Evolutionary conservation across 2,113 vertebrate species (phyloP), one percentile per base, ranked within the genome.

Genomic region (Chamaetylas fuelleborni): DNA sequence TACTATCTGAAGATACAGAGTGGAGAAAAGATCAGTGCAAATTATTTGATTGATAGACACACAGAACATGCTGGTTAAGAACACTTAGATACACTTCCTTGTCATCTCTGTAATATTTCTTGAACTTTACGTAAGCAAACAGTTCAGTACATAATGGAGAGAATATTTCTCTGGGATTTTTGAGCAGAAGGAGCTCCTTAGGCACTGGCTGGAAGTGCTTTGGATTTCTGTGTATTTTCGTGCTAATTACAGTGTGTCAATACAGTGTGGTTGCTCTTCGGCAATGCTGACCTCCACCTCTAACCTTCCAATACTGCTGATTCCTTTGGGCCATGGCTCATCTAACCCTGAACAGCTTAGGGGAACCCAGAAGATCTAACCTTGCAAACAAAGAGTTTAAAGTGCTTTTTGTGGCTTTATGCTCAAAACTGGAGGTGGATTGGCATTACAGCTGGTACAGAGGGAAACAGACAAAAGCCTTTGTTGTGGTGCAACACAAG

Each of bases 401-500:
- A 36, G 18, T 34, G 43, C 53, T 87, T 81, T 91, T 71, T 64
- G 40, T 73, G 54, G n/a, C 17, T 89, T 91, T 89, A 26, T 83
- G 67, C 57, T 80, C 17, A 38, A 64, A 80, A 77, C 43, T 25
- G 50, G 58, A 89, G 54, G 40, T 2, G 2, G 16, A 25, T 86
- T 86, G 29, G 45, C 51, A 5, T 45, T 71, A 22, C 20, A 86
- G 61, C 38, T n/a, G 14, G 14, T 22, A 25, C 8, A 29, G 50
- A 57, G 60, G n/a, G 38, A 66, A 86, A 47, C 6, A n/a, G 36
- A 54, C 24, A 92, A 71, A 58, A 56, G 72, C n/a, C 20, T 79
- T 88, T 78, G 79, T 78, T 87, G 79, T 85, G 89, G 73, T 77
- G 10, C 64, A 50, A n/a, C 64, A 48, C n/a, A 40, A 40, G n/a